Evolutionary conservation across 2,113 vertebrate genomes (phyloP).

Genomic region (Saguinus midas): DNA sequence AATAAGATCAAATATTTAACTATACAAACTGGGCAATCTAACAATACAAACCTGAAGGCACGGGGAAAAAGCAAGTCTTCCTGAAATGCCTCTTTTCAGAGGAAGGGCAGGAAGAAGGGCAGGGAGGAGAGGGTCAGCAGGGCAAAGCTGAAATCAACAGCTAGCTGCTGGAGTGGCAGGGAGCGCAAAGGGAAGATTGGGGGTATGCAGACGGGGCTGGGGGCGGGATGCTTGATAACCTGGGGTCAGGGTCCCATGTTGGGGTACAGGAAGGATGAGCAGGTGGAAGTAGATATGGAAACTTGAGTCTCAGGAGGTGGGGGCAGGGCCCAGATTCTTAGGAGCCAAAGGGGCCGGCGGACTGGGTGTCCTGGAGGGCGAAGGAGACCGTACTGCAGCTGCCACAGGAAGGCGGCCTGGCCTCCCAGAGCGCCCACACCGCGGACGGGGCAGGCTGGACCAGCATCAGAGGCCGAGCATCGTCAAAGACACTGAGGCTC

Average conservation of each 20-base stretch:
- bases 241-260: neutral
- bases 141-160: fast-evolving
- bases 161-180: fast-evolving
- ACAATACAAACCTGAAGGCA: too few species aligned
- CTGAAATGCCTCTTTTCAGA: neutral
- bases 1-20: neutral
- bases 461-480: fast-evolving
- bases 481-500: fast-evolving
- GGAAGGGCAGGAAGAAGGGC: neutral
- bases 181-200: too few species aligned
- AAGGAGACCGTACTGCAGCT: fast-evolving
- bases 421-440: too few species aligned
- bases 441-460: fast-evolving
- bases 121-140: neutral
- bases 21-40: neutral
- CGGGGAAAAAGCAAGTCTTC: neutral
- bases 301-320: neutral
- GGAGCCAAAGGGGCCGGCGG: neutral
- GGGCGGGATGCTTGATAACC: fast-evolving
- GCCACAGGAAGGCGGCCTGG: too few species aligned
- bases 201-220: too few species aligned
- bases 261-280: neutral
- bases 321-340: too few species aligned
- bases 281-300: fast-evolving
- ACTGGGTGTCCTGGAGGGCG: fast-evolving